Percentiles rank a stretch among this genome's conserved stretches.
phyloP scores from a whole-genome alignment of 2,797 vertebrate species.

The Oryzias sinensis region DNA sequence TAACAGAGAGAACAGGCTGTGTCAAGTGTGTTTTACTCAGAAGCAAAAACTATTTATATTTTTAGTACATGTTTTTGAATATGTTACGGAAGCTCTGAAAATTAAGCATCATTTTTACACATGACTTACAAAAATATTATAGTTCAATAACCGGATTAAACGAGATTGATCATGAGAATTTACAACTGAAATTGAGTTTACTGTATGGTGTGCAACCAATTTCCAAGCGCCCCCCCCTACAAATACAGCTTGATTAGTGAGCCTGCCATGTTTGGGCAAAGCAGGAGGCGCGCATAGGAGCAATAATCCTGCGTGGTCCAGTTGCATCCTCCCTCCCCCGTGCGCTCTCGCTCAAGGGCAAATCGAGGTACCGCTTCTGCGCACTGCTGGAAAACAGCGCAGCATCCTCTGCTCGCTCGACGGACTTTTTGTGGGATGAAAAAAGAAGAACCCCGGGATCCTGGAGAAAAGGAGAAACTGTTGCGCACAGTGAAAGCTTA shows the following conservation, averaged over 20 bases:
- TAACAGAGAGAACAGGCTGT: too few species aligned
- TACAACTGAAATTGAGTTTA: neutral
- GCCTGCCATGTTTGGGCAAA: constrained; percentile 14
- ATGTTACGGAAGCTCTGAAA: too few species aligned
- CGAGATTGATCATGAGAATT: neutral
- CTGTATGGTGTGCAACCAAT: neutral
- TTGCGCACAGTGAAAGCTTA: constrained; percentile 23
- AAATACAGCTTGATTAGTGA: neutral
- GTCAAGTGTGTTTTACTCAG: too few species aligned
- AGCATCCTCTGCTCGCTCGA: constrained; percentile 42
- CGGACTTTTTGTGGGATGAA: constrained; percentile 40
- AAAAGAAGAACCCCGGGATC: constrained; percentile 12
- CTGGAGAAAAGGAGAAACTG: constrained; percentile 9
- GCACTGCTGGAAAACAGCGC: constrained; percentile 48
- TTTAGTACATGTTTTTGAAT: too few species aligned
- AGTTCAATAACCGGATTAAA: constrained; percentile 11
- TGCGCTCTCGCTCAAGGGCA: constrained; percentile 66
- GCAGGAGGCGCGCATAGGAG: constrained; percentile 30
- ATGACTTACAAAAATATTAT: too few species aligned
- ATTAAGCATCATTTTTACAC: too few species aligned
- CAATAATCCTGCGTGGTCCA: constrained; percentile 55
- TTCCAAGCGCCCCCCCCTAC: neutral
- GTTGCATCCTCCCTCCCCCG: constrained; percentile 44
- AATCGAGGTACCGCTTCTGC: constrained; percentile 54
- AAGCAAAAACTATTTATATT: too few species aligned